Percentiles rank a stretch among this genome's conserved stretches.
Conservation (phyloP, 1,140 invertebrate species). For the Chironomus striatipennis region DNA sequence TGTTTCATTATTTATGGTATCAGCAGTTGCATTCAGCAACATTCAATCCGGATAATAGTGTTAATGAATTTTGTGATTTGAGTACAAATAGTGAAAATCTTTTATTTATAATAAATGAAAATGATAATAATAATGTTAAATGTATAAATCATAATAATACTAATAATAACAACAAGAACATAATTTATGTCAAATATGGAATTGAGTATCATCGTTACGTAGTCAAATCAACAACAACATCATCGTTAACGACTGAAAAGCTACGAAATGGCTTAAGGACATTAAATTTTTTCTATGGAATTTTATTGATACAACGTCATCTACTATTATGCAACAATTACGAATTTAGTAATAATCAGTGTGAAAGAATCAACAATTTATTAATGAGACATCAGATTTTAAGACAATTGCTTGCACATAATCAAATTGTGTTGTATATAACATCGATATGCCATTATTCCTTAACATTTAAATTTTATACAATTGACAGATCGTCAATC, state of each 20-base stretch:
- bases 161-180: background rate
- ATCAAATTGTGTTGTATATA: conserved; percentile 12
- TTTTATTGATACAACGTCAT: conserved; percentile 19
- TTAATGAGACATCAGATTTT: conserved; percentile 15
- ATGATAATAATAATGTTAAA: too few relatives aligned
- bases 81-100: conserved; percentile 16
- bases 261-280: background rate
- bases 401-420: conserved; percentile 4
- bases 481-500: background rate
- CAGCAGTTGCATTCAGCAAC: background rate
- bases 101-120: background rate
- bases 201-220: background rate
- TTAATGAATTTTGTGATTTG: conserved; percentile 19
- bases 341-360: conserved; percentile 6
- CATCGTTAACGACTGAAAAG: background rate
- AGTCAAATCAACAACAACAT: background rate
- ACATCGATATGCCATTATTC: background rate
- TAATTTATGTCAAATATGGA: background rate
- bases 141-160: too few relatives aligned
- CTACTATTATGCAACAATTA: background rate
- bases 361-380: conserved; percentile 11
- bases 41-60: too few relatives aligned
- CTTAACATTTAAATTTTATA: background rate
- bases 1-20: background rate
- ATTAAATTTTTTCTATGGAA: conserved; percentile 14